A percentile compares a stretch with the other conserved stretches of the same genome.
These are phyloP conservation scores for Cynoglossus semilaevis DNA, from an alignment of 2,113 vertebrate genomes.

Conservation along the genomic window DNA sequence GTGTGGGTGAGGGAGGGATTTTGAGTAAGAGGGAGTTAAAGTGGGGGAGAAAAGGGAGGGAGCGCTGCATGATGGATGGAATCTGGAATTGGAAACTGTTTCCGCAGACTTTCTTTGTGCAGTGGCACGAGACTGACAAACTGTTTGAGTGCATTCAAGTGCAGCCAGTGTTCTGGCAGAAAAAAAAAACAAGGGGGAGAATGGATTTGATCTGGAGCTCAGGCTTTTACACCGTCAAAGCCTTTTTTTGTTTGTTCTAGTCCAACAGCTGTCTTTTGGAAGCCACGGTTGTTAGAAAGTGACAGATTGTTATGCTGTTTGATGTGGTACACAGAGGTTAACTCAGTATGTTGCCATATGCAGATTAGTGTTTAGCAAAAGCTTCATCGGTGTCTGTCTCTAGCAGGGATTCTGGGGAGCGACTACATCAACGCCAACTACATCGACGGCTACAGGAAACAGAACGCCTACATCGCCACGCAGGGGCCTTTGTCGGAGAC, in stretches of 20 bases:
- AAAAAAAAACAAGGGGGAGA: slow-evolving; percentile 51
- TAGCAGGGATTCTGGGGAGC: slow-evolving; percentile 89
- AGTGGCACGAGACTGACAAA: slow-evolving; percentile 63
- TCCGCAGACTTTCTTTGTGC: slow-evolving; percentile 56
- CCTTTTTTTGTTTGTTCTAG: slow-evolving; percentile 51
- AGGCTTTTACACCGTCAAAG: slow-evolving; percentile 51
- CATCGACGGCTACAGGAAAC: slow-evolving; percentile 95
- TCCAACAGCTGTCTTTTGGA: slow-evolving; percentile 35
- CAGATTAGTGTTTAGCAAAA: slow-evolving; percentile 40
- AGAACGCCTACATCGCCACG: slow-evolving; percentile 97
- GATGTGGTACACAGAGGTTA: slow-evolving; percentile 42
- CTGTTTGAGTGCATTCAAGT: slow-evolving; percentile 53
- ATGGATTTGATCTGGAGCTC: slow-evolving; percentile 62
- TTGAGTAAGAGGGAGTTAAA: too few species aligned
- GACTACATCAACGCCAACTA: slow-evolving; percentile 99
- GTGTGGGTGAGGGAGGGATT: slow-evolving; percentile 9
- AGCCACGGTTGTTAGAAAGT: slow-evolving; percentile 23
- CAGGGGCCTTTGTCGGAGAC: slow-evolving; percentile 94
- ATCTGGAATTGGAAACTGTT: slow-evolving; percentile 55
- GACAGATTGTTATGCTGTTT: slow-evolving; percentile 34
- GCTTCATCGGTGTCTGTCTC: slow-evolving; percentile 29
- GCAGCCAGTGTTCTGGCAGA: slow-evolving; percentile 43
- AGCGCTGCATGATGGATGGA: slow-evolving; percentile 44
- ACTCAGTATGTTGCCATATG: slow-evolving; percentile 36
- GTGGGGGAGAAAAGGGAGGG: not conserved